Evolutionary conservation across 2,113 vertebrate species (phyloP), one percentile per base, ranked within the genome.

Genomic region (Agapornis roseicollis): DNA sequence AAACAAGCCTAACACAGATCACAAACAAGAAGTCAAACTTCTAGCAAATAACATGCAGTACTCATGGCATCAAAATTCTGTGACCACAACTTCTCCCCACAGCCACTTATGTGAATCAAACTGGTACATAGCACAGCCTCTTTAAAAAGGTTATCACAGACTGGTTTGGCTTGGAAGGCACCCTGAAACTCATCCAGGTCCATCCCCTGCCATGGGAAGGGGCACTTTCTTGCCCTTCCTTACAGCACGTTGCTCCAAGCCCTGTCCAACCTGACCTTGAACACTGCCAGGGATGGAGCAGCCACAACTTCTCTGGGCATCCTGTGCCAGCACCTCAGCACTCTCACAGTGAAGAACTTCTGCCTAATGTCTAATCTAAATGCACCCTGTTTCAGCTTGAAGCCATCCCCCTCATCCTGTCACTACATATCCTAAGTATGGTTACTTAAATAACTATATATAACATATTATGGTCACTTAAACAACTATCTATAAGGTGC

Each of bases 21-120:
- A 50, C 23, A 39, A 35, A 17, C 6, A 72, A 33, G 1, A n/a
- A 23, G 6, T 9, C 33, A 13, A 39, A 23, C 39, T 22, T 33
- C n/a, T 0, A 17, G 37, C 4, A 55, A 49, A 33, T 7, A 20
- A 18, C 0, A 0, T 0, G 0, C 2, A 52, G 31, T 13, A 12
- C 22, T 61, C 16, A 13, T 1, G 1, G 17, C 0, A 23, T 46
- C 52, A 86, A 25, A 39, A 53, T 8, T 29, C 61, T 4, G 1
- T 2, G 1, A 15, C 20, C 5, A 0, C 0, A 7, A 39, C 56
- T 63, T 13, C 58, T 60, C 49, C 41, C 12, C 28, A 0, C 0
- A 13, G 3, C 8, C 64, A 19, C 42, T 6, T 1, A 15, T 1
- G 2, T 3, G 37, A 23, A 70, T 29, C 18, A 39, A 52, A 24